A percentile compares a stretch with the other conserved stretches of the same genome.
Conservation (phyloP, 2,797 vertebrate genomes). For the Echeneis naucrates region DNA sequence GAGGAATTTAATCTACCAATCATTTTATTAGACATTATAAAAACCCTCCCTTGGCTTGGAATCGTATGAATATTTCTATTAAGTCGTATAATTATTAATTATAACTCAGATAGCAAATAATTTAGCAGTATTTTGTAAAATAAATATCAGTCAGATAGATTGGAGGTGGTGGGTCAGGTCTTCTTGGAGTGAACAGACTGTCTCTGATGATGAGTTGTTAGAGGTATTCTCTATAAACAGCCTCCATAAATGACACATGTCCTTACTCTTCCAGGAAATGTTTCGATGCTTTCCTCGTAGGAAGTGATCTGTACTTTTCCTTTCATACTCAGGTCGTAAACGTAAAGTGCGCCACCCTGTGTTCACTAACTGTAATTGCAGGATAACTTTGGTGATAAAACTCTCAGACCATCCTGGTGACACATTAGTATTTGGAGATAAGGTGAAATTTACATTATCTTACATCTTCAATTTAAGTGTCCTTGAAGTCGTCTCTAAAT, state of each 20-base stretch:
- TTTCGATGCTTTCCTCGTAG: slow-evolving; percentile 43
- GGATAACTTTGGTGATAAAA: too few species aligned
- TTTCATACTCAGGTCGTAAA: not conserved
- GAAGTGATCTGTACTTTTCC: slow-evolving; percentile 67
- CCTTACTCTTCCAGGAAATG: slow-evolving; percentile 64
- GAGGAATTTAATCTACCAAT: too few species aligned
- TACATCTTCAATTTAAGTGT: too few species aligned
- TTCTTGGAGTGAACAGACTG: not conserved
- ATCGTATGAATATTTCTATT: not conserved
- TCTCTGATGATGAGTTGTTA: not conserved
- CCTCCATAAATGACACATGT: slow-evolving; percentile 30
- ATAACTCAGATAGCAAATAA: not conserved
- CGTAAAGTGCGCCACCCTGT: slow-evolving; percentile 46
- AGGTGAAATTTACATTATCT: too few species aligned
- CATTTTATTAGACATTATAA: too few species aligned
- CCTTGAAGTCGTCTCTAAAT: too few species aligned
- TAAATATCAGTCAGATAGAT: not conserved
- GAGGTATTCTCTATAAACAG: slow-evolving; percentile 23
- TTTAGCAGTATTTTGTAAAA: not conserved
- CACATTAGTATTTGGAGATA: not conserved
- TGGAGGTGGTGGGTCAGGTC: not conserved
- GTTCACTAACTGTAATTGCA: slow-evolving; percentile 28
- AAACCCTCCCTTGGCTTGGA: too few species aligned
- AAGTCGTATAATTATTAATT: too few species aligned
- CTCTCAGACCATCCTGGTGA: not conserved